phyloP scores from a whole-genome alignment of 2,888 invertebrate genomes.

The Meiosimyza decipiens region DNA sequence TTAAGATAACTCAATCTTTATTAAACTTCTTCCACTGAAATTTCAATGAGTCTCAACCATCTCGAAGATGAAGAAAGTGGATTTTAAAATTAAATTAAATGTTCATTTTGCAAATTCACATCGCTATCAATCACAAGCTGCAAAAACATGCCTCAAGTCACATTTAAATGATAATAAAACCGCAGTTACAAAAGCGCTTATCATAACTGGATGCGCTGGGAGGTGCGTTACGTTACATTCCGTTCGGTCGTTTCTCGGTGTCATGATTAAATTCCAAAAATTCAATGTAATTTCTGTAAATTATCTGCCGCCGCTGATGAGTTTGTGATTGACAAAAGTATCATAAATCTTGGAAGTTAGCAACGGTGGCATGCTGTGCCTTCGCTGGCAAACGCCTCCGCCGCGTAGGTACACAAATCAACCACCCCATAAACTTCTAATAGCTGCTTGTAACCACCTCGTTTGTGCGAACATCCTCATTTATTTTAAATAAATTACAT shows the following conservation, averaged over 20 bases:
- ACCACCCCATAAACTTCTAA: too few relatives aligned
- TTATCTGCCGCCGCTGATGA: constrained; percentile 17
- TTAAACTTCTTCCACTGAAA: too few relatives aligned
- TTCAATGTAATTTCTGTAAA: constrained; percentile 7
- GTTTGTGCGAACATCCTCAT: too few relatives aligned
- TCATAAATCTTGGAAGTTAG: constrained; percentile 3
- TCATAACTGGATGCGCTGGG: background rate
- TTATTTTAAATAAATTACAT: too few relatives aligned
- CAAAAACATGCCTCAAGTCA: background rate
- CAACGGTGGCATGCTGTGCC: background rate
- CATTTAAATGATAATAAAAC: constrained; percentile 1
- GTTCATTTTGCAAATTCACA: background rate
- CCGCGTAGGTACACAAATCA: too few relatives aligned
- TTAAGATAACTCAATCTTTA: too few relatives aligned
- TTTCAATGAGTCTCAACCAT: too few relatives aligned
- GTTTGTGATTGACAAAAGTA: constrained; percentile 19
- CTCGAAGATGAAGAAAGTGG: background rate
- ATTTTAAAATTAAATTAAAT: constrained; percentile 10
- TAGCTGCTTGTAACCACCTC: too few relatives aligned
- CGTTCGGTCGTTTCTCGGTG: background rate
- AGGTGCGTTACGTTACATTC: too few relatives aligned
- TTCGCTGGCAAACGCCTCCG: too few relatives aligned
- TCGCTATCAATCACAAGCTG: constrained; percentile 7
- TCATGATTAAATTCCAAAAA: constrained; percentile 2
- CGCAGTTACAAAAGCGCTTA: constrained; percentile 6